These are phyloP conservation scores for Podarcis lilfordi DNA, from an alignment of 2,797 vertebrate genomes.

Conservation along the genomic window DNA sequence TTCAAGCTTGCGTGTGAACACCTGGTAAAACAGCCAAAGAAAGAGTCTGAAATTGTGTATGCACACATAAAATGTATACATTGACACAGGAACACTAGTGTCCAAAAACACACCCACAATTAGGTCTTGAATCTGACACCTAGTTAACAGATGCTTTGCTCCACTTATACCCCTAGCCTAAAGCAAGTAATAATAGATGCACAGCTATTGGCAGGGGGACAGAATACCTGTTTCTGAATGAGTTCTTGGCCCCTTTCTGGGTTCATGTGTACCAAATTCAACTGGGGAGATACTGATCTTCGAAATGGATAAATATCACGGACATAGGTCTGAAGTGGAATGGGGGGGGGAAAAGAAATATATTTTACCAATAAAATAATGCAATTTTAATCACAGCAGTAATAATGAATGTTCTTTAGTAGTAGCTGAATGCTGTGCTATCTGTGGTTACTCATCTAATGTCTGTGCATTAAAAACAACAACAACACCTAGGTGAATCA, in stretches of 20 bases:
- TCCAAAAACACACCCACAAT: neutral
- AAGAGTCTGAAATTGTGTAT: neutral
- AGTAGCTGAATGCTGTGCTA: neutral
- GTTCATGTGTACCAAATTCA: slow-evolving; percentile 97
- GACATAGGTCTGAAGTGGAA: slow-evolving; percentile 89
- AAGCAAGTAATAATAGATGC: neutral
- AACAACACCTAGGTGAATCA: neutral
- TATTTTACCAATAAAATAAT: slow-evolving; percentile 27
- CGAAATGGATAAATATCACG: slow-evolving; percentile 98
- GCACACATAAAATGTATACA: too few species aligned
- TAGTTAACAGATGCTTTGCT: neutral
- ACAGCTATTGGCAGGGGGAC: neutral
- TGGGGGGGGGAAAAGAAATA: neutral
- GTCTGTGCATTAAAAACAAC: neutral
- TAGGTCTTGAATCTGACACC: neutral
- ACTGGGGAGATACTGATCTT: slow-evolving; percentile 96
- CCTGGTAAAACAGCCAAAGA: slow-evolving; percentile 74
- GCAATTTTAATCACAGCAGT: neutral
- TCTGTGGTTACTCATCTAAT: neutral
- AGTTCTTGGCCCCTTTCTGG: slow-evolving; percentile 98
- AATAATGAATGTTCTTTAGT: neutral
- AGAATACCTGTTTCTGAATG: slow-evolving; percentile 95
- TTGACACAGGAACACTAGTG: too few species aligned
- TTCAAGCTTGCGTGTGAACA: slow-evolving; percentile 96
- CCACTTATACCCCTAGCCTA: neutral